Base-by-base conservation (phyloP, 2,113 vertebrate genomes). In the Peromyscus maniculatus region DNA sequence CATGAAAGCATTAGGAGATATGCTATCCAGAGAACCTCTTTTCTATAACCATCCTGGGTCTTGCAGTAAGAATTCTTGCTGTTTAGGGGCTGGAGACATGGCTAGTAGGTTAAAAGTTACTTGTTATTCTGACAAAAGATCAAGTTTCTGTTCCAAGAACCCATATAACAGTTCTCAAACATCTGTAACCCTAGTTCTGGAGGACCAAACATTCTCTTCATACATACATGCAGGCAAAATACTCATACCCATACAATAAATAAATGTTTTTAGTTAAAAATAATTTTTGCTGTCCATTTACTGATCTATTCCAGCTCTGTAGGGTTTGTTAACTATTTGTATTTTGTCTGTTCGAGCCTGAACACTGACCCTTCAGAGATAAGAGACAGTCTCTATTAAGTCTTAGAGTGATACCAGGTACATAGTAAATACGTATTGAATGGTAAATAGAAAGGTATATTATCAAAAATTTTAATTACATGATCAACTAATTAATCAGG, bases 391-490 rank as follows among this genome's bases (percentile, higher is more conserved):
- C 3, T 66, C 6, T 84, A 15, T 59, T 52, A 74, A 26, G n/a
- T 92, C 21, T 94, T 26, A 91, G 26, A 43, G 74, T 67, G 9
- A 15, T 19, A 59, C 49, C 12, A 75, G 33, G 21, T 62, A 43
- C 3, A 87, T 13, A 69, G 82, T 49, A 87, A 39, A 52, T 17
- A 52, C 69, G 49, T 49, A 83, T 12, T n/a, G 33, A 74, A 24
- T 71, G n/a, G 64, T 19, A 21, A 84, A 59, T 19, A 80, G 80
- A 78, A 83, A 59, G 24, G 28, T 39, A 55, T 83, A 52, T 83
- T 91, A 91, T 8, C 22, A 84, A 86, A 84, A 66, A n/a, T 83
- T 92, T 93, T 84, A 64, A n/a, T 3, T 52, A n/a, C 71, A 77
- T 59, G 12, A 79, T 55, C 7, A 83, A 57, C 28, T 52, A 28